A percentile compares a stretch with the other conserved stretches of the same genome.
Evolutionary conservation across 2,888 invertebrate species (phyloP).

Genomic region (Patella caerulea): DNA sequence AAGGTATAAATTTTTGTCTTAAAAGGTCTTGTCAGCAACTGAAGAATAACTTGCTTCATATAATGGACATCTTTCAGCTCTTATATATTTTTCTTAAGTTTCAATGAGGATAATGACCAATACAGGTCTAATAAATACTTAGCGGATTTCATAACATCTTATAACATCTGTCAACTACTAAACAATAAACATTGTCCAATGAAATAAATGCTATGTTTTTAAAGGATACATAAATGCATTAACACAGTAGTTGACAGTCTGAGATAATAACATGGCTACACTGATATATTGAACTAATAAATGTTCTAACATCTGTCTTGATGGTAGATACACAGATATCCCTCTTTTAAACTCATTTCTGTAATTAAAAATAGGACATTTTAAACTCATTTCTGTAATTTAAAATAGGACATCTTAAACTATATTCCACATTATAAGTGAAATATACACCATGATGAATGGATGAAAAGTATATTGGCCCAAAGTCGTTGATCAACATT

Average conservation of each 20-base stretch:
- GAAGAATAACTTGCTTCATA: too few relatives aligned
- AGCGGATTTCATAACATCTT: too few relatives aligned
- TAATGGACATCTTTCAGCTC: too few relatives aligned
- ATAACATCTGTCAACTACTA: too few relatives aligned
- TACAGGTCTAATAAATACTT: too few relatives aligned
- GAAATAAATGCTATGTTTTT: not conserved
- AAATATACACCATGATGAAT: not conserved
- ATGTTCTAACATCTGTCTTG: constrained; percentile 27
- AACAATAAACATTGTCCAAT: not conserved
- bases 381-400: not conserved
- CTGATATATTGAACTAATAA: constrained; percentile 15
- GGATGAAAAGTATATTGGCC: too few relatives aligned
- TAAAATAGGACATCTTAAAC: not conserved
- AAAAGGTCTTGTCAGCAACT: too few relatives aligned
- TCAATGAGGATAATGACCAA: too few relatives aligned
- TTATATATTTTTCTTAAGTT: too few relatives aligned
- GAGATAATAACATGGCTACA: constrained; percentile 13
- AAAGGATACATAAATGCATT: constrained; percentile 32
- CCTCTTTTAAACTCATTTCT: constrained; percentile 14
- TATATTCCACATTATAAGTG: not conserved
- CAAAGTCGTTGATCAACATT: too few relatives aligned
- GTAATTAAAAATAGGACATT: not conserved
- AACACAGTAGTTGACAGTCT: constrained; percentile 19
- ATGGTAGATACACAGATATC: constrained; percentile 23
- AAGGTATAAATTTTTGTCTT: not conserved